Evolutionary conservation across 2,113 vertebrate genomes (phyloP).

Genomic region (Notiomystis cincta): DNA sequence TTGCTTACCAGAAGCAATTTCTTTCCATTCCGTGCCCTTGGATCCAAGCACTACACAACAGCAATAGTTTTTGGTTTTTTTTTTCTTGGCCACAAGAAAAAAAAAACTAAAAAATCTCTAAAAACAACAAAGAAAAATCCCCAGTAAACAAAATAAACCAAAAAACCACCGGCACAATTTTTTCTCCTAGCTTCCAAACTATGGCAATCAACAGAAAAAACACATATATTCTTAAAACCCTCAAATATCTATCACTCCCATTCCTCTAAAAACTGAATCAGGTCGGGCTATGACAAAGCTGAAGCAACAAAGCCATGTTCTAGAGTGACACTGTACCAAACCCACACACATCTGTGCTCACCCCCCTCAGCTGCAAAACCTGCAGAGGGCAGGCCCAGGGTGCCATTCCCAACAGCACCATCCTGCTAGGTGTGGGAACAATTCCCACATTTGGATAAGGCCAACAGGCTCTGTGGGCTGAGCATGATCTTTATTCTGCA

Average conservation of each 20-base stretch:
- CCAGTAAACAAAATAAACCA: not conserved
- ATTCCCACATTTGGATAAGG: not conserved
- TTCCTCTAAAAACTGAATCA: not conserved
- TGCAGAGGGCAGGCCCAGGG: not conserved
- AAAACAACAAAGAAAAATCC: not conserved
- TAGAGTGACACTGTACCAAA: not conserved
- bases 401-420: not conserved
- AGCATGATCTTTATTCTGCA: not conserved
- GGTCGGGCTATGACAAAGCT: not conserved
- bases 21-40: not conserved
- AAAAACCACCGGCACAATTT: fast-evolving
- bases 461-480: not conserved
- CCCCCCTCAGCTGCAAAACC: not conserved
- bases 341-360: fast-evolving
- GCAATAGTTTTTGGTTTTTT: not conserved
- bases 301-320: not conserved
- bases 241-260: not conserved
- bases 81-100: not conserved
- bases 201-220: not conserved
- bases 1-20: not conserved
- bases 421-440: not conserved
- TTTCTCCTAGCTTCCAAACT: not conserved
- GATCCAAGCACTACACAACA: not conserved
- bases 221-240: not conserved
- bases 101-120: not conserved